Conservation (phyloP, 2,888 invertebrate species). For the Thelaira solivaga region DNA sequence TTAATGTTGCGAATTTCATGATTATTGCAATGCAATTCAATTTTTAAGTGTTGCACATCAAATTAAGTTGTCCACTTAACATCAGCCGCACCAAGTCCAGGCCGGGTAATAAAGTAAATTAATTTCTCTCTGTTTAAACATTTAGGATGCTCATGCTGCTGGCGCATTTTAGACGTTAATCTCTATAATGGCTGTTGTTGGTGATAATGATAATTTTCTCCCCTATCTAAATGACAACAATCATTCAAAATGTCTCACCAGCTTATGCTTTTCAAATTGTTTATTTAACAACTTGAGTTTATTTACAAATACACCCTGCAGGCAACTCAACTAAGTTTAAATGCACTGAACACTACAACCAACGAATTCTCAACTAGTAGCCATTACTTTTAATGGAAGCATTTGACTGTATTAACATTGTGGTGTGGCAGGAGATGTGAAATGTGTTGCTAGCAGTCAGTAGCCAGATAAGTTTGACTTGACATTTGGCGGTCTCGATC, state of each 20-base stretch:
- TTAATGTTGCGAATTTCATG: conserved; percentile 40
- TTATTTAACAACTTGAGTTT: background rate
- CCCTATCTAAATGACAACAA: conserved; percentile 36
- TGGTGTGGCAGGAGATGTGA: no score
- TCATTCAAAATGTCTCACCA: conserved; percentile 33
- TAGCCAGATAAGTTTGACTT: no score
- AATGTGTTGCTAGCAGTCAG: no score
- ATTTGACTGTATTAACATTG: no score
- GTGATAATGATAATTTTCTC: conserved; percentile 44
- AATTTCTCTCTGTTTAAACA: conserved; percentile 24
- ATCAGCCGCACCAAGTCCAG: conserved; percentile 1
- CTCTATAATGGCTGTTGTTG: conserved; percentile 15
- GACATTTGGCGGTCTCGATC: no score
- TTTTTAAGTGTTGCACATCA: conserved; percentile 53
- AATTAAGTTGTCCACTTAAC: conserved; percentile 58
- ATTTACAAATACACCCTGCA: no score
- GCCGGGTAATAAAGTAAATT: conserved; percentile 27
- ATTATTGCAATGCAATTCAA: conserved; percentile 54
- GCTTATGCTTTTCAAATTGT: background rate
- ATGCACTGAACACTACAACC: no score
- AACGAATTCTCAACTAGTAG: no score
- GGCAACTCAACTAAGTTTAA: no score
- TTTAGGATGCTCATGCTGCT: conserved; percentile 4
- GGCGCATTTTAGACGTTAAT: background rate
- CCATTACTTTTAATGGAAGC: no score